Conservation (phyloP, 2,888 invertebrate species). For the Dyspetes luteomarginatus region DNA sequence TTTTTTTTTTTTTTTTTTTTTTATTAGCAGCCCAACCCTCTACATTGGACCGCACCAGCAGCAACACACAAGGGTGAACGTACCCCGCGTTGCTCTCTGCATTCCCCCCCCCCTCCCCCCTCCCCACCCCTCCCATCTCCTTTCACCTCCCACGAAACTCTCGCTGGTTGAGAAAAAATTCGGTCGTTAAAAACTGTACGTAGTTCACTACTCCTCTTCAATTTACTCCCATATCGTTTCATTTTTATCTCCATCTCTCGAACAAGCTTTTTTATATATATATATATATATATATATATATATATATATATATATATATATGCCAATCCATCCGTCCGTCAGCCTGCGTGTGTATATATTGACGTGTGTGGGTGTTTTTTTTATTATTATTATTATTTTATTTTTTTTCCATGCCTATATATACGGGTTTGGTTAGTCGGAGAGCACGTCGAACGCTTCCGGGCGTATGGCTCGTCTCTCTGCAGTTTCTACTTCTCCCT, state of each 20-base stretch:
- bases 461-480: slow-evolving; percentile 21
- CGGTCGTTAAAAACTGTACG: slow-evolving; percentile 57
- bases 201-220: slow-evolving; percentile 17
- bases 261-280: slow-evolving; percentile 50
- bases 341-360: slow-evolving; percentile 4
- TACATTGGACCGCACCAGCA: slow-evolving; percentile 9
- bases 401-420: not conserved
- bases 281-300: slow-evolving; percentile 23
- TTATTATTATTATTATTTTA: not conserved
- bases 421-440: slow-evolving; percentile 27
- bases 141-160: not conserved
- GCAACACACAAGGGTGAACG: slow-evolving; percentile 28
- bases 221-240: slow-evolving; percentile 16
- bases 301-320: not conserved
- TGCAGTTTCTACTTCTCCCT: not conserved
- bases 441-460: slow-evolving; percentile 36
- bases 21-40: not conserved
- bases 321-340: slow-evolving; percentile 17
- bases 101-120: not conserved
- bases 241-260: slow-evolving; percentile 22
- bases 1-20: slow-evolving; percentile 7
- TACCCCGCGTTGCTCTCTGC: slow-evolving; percentile 3
- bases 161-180: slow-evolving; percentile 39
- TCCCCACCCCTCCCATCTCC: not conserved
- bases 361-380: not conserved